Base-by-base conservation (phyloP, 2,797 vertebrate genomes). In the Serranus cabrilla region DNA sequence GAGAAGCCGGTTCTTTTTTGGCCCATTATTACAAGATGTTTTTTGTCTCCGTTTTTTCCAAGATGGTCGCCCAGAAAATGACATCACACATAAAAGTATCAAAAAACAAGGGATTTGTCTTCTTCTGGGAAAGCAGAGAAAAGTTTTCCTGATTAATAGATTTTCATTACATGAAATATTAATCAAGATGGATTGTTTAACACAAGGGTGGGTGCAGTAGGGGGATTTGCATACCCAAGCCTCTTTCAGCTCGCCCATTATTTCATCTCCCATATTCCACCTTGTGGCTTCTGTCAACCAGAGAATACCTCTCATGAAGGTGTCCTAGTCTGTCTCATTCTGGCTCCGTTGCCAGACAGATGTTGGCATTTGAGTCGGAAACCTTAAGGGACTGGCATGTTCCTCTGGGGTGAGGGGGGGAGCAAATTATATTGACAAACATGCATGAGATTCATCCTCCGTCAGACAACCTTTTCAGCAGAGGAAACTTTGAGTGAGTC, bases 351-450 rank as follows among this genome's bases (percentile, higher is more conserved):
- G 80, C 89, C 90, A 91, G 91, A 93, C 92, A 94, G 92, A 93
- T 93, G 92, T 93, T 93, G 92, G 90, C 91, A 94, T 94, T 94
- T 94, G 86, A 92, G 90, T 82, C 40, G 43, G 84, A 90, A 90
- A 85, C 90, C 93, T 93, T 92, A 89, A 89, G 93, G 92, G 91
- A 92, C 72, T 9, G 25, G 39, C 81, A 11, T 51, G 74, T 76
- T 93, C 84, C 90, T 91, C 84, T 72, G 86, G 90, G 90, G 83
- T 77, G 80, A 87, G 82, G 80, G 68, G 80, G 83, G 78, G 82
- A 87, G 89, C 89, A 93, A 94, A 93, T 94, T 89, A 94, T 93
- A 93, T 94, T 94, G 92, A 93, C 93, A 94, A 94, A 93, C 92
- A 93, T 93, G 93, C 92, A 93, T 93, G 90, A 93, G 90, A 92